A percentile compares a stretch with the other conserved stretches of the same genome.
These are phyloP conservation scores for Ia io DNA, from an alignment of 2,113 vertebrate genomes.

Conservation along the genomic window DNA sequence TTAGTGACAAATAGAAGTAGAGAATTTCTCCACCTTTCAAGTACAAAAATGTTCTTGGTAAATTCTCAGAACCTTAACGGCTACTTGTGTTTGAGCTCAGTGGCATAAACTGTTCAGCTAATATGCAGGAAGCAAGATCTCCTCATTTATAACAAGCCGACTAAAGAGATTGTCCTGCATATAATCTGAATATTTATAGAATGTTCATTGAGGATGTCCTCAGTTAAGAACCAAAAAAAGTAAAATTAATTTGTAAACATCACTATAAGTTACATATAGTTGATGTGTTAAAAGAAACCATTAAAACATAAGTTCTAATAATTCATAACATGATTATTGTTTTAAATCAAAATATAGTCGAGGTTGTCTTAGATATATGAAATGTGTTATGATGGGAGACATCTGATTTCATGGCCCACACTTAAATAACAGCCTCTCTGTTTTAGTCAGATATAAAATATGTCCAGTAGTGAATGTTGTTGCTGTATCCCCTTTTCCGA, in stretches of 20 bases:
- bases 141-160: not conserved
- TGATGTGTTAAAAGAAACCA: not conserved
- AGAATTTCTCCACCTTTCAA: conserved; percentile 15
- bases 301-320: not conserved
- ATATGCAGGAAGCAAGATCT: not conserved
- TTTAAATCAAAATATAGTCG: not conserved
- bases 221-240: conserved; percentile 6
- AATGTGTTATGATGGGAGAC: not conserved
- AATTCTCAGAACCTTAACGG: conserved; percentile 14
- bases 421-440: not conserved
- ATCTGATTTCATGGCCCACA: not conserved
- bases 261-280: not conserved
- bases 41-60: conserved; percentile 7
- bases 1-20: not conserved
- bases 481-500: not conserved
- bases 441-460: not conserved
- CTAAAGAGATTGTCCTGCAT: not conserved
- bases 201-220: not conserved
- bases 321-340: not conserved
- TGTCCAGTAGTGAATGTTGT: not conserved
- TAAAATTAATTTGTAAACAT: not conserved
- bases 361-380: not conserved
- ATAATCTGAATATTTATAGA: not conserved
- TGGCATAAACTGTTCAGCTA: not conserved
- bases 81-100: not conserved